Evolutionary conservation across 2,113 vertebrate species (phyloP), one percentile per base, ranked within the genome.

Genomic region (Fukomys damarensis): DNA sequence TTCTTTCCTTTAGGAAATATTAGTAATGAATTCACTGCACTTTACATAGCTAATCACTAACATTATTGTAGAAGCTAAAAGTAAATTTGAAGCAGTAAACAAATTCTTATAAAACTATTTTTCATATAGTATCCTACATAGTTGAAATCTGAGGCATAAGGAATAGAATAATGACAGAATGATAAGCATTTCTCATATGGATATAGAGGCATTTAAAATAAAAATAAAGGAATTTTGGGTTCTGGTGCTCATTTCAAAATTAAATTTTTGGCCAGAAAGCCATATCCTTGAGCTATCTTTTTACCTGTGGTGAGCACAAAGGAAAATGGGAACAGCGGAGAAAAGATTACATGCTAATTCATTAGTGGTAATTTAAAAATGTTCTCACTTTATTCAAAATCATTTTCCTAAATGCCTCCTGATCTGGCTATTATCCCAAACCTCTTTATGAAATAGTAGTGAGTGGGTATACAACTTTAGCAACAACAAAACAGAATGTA

Each of bases 21-120:
- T 91, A 68, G 13, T 54, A 91, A 68, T 63, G 82, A 91, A 7
- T n/a, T 91, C 38, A 3, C 9, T 86, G 11, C 28, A 80, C 38
- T 95, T 90, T 17, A 30, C 26, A 43, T 24, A 80, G 41, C 9
- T 91, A 83, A 93, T 93, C 13, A n/a, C 32, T 80, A 61, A 88
- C 20, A 76, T 91, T 93, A 79, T 43, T 59, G 87, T 49, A 46
- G 66, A 92, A 59, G 61, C 46, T 90, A 85, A 90, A 65, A 59
- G 89, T 70, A 94, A 91, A 89, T 94, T 81, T 95, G 49, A 93
- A 95, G 63, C 32, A 63, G 32, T 89, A 96, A 97, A 84, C 59
- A 88, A 82, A 86, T 97, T 68, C 41, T 58, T 80, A 93, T 35
- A 11, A 6, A 80, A 66, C 8, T 92, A 68, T 46, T 95, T 95